Percentiles rank a stretch among this genome's conserved stretches.
Evolutionary conservation across 2,797 vertebrate species (phyloP).

Genomic region (Sebastolobus altivelis): DNA sequence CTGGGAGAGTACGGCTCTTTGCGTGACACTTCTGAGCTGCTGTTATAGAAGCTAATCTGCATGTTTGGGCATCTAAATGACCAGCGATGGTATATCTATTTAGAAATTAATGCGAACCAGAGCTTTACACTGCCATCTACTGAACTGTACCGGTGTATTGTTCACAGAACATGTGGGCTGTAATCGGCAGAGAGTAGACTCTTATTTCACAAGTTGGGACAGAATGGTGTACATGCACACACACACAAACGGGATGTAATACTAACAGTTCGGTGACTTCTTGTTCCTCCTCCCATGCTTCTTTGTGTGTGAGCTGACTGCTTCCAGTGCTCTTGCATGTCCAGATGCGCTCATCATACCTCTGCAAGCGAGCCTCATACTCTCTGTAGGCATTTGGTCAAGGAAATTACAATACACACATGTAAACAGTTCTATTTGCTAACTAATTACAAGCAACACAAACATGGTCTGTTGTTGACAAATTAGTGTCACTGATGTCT

Average conservation of each 20-base stretch:
- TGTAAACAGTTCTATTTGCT: not conserved
- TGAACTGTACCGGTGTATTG: not conserved
- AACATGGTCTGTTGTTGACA: not conserved
- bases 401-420: slow-evolving; percentile 79
- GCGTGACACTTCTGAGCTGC: slow-evolving; percentile 18
- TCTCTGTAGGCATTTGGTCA: slow-evolving; percentile 90
- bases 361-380: slow-evolving; percentile 92
- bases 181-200: not conserved
- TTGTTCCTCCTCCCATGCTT: slow-evolving; percentile 99
- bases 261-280: slow-evolving; percentile 99
- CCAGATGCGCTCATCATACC: slow-evolving; percentile 95
- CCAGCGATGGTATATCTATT: not conserved
- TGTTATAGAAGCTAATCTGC: not conserved
- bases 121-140: not conserved
- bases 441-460: not conserved
- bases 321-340: slow-evolving; percentile 99
- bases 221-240: not conserved
- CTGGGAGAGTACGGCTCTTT: slow-evolving; percentile 4
- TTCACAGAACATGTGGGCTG: not conserved
- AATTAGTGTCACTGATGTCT: not conserved
- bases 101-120: not conserved
- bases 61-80: slow-evolving; percentile 4
- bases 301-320: slow-evolving; percentile 96
- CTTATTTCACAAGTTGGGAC: not conserved
- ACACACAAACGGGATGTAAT: slow-evolving; percentile 42